These are phyloP conservation scores for Odontophorus gujanensis DNA, from an alignment of 2,113 vertebrate genomes.

Conservation along the genomic window DNA sequence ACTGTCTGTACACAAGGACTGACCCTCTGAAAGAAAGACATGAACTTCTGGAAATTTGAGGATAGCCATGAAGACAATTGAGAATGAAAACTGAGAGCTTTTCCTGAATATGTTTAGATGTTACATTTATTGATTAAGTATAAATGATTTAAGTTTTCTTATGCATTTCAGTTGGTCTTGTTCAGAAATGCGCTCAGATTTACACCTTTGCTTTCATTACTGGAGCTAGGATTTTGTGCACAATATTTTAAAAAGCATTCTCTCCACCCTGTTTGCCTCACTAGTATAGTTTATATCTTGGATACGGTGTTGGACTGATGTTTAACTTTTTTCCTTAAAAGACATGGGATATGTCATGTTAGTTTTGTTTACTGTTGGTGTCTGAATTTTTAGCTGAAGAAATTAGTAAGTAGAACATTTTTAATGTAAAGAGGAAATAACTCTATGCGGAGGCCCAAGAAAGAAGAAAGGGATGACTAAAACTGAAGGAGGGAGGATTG, in stretches of 20 bases:
- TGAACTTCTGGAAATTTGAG: not conserved
- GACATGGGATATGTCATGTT: not conserved
- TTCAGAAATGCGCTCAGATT: not conserved
- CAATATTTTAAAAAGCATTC: not conserved
- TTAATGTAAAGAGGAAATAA: not conserved
- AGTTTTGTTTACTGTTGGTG: not conserved
- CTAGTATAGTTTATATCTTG: not conserved
- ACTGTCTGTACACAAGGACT: not conserved
- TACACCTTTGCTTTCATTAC: not conserved
- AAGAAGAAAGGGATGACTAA: constrained; percentile 6
- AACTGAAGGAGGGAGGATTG: not conserved
- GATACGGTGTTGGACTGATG: not conserved
- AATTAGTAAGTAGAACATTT: not conserved
- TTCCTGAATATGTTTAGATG: not conserved
- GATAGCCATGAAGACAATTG: not conserved
- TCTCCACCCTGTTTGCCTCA: not conserved
- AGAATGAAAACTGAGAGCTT: not conserved
- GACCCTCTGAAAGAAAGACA: not conserved
- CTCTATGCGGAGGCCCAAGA: not conserved
- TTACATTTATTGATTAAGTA: not conserved
- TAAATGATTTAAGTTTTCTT: not conserved
- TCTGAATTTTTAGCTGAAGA: not conserved
- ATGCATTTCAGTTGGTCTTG: not conserved
- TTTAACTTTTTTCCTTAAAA: not conserved
- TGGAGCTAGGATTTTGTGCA: not conserved